A percentile compares a stretch with the other conserved stretches of the same genome.
Conservation (phyloP, 2,888 invertebrate species). For the Oligia fasciuncula region DNA sequence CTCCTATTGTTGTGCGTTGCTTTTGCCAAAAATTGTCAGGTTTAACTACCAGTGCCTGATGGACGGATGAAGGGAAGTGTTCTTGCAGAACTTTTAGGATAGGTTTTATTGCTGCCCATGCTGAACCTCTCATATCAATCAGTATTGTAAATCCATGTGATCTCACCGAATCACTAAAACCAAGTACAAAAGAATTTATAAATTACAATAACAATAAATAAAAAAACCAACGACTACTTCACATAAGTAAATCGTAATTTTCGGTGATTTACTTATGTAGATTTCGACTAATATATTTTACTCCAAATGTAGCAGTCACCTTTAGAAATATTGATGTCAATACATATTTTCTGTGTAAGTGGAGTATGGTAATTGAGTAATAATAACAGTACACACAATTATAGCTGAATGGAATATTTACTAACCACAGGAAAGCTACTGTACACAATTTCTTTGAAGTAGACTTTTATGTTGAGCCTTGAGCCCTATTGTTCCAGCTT, state of each 20-base stretch:
- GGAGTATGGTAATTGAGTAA: neutral
- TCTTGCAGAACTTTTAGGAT: slow-evolving; percentile 99
- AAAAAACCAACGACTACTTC: neutral
- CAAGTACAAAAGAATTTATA: slow-evolving; percentile 43
- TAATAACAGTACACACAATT: slow-evolving; percentile 14
- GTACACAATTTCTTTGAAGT: slow-evolving; percentile 41
- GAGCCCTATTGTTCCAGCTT: slow-evolving; percentile 49
- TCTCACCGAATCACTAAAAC: slow-evolving; percentile 95
- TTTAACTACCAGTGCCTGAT: slow-evolving; percentile 99
- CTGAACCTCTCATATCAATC: slow-evolving; percentile 99
- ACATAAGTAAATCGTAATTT: neutral
- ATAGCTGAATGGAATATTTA: slow-evolving; percentile 29
- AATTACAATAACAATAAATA: neutral
- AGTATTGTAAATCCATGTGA: slow-evolving; percentile 98
- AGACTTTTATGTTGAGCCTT: slow-evolving; percentile 19
- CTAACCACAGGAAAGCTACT: slow-evolving; percentile 23
- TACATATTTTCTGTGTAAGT: neutral
- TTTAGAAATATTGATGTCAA: slow-evolving; percentile 9
- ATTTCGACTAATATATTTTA: neutral
- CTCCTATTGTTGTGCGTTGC: slow-evolving; percentile 98
- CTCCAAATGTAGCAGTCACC: neutral
- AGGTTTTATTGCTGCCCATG: slow-evolving; percentile 99
- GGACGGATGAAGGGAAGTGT: slow-evolving; percentile 97
- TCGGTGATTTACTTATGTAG: neutral
- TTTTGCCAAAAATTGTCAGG: slow-evolving; percentile 99